Percentiles rank a stretch among this genome's conserved stretches.
Evolutionary conservation across 2,888 invertebrate species (phyloP).

Genomic region (Pristionchus entomophagus): DNA sequence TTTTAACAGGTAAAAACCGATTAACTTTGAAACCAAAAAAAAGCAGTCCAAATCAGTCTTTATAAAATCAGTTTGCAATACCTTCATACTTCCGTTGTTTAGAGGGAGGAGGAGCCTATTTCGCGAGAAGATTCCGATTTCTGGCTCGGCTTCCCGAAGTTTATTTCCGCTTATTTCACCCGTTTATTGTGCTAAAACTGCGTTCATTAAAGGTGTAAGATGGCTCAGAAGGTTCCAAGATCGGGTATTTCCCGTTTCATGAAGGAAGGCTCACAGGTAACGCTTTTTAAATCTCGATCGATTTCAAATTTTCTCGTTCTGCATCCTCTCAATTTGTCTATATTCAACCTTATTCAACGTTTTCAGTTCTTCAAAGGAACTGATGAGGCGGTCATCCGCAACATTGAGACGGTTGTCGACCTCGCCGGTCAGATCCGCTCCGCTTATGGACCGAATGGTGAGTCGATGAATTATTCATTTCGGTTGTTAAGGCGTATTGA

Average conservation of each 20-base stretch:
- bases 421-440: slow-evolving; percentile 93
- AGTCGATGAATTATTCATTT: slow-evolving; percentile 77
- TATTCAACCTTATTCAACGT: slow-evolving; percentile 51
- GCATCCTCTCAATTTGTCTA: neutral
- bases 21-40: no score
- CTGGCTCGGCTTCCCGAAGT: no score
- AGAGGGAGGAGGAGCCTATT: no score
- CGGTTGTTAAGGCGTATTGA: neutral
- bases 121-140: no score
- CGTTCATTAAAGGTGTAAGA: slow-evolving; percentile 44
- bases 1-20: no score
- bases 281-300: neutral
- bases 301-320: neutral
- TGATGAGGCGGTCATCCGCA: slow-evolving; percentile 95
- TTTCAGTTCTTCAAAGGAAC: slow-evolving; percentile 88
- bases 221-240: slow-evolving; percentile 74
- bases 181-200: neutral
- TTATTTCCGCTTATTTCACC: no score
- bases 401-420: slow-evolving; percentile 95
- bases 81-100: no score
- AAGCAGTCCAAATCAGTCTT: no score
- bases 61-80: no score
- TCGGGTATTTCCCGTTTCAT: slow-evolving; percentile 74
- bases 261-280: slow-evolving; percentile 75
- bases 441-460: slow-evolving; percentile 97